Conservation (phyloP, 2,888 invertebrate species). For the Arrhopalites spinosus region DNA sequence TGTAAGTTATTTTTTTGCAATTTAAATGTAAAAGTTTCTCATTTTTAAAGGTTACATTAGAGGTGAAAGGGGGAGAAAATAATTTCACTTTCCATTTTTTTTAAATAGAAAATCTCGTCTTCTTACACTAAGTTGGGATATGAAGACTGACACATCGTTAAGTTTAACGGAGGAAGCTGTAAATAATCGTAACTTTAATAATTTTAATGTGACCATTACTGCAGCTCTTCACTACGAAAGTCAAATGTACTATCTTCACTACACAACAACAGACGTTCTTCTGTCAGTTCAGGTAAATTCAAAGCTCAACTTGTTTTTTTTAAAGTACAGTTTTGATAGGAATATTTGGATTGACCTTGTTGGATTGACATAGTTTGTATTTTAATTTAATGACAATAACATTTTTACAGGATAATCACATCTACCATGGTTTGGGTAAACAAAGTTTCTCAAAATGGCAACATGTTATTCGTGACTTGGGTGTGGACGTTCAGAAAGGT, state of each 20-base stretch:
- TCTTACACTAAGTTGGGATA: conserved; percentile 50
- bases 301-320: neutral
- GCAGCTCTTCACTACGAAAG: conserved; percentile 49
- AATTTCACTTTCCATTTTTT: no score
- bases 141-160: conserved; percentile 41
- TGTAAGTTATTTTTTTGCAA: no score
- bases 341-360: neutral
- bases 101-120: conserved; percentile 24
- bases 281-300: conserved; percentile 50
- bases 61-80: no score
- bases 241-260: conserved; percentile 49
- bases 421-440: conserved; percentile 82
- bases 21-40: no score
- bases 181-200: neutral
- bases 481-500: conserved; percentile 91
- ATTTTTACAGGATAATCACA: conserved; percentile 64
- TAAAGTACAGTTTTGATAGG: neutral
- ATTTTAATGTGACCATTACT: conserved; percentile 45
- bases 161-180: neutral
- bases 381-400: neutral
- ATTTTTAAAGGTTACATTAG: no score
- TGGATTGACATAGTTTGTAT: conserved; percentile 1
- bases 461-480: conserved; percentile 81
- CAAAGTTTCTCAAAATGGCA: conserved; percentile 66
- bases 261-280: conserved; percentile 49